Evolutionary conservation across 2,888 invertebrate species (phyloP), one percentile per base, ranked within the genome.

Genomic region (Anoncus sp.): DNA sequence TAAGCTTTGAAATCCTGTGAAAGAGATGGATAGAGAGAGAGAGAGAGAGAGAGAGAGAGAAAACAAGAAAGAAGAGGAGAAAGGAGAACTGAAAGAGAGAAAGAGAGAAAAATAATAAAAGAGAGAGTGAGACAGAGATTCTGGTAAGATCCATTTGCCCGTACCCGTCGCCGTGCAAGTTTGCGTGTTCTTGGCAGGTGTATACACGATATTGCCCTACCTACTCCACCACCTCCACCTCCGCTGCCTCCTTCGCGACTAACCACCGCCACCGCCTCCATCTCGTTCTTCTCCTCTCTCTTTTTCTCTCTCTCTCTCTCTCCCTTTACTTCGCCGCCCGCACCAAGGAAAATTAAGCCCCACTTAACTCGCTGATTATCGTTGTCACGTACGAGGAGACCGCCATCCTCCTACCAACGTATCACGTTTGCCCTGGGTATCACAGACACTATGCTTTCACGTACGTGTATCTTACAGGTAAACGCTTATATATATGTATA

Each of bases 281-380:
- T 67, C 24, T 72, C 63, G 31, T 31, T 31, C 53, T 70, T 75
- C 77, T 67, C 74, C 40, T 65, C n/a, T 53, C 69, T 49, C 59
- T 79, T 57, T 14, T 60, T 62, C 60, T 69, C 45, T 65, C 43
- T 71, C 75, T 77, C 73, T 67, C 72, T 49, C 27, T 40, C 73
- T 65, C 67, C 59, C 72, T 62, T 63, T 70, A 69, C 71, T 81
- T 78, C 74, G 69, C 87, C 88, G 87, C 88, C 87, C 88, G 87
- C 87, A 81, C 87, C 87, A 83, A 84, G 83, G 84, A 85, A 88
- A 90, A 89, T 90, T 89, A 90, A 90, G 86, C 85, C 87, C 85
- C 88, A 88, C 89, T 90, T 89, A 88, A 86, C 86, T 85, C 85
- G 84, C 86, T 87, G 87, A 90, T 90, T 89, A 90, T 90, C 88